Percentiles rank a stretch among this genome's conserved stretches.
These are phyloP conservation scores for Nymphalis urticae DNA, from an alignment of 2,888 invertebrate species.

Conservation along the genomic window DNA sequence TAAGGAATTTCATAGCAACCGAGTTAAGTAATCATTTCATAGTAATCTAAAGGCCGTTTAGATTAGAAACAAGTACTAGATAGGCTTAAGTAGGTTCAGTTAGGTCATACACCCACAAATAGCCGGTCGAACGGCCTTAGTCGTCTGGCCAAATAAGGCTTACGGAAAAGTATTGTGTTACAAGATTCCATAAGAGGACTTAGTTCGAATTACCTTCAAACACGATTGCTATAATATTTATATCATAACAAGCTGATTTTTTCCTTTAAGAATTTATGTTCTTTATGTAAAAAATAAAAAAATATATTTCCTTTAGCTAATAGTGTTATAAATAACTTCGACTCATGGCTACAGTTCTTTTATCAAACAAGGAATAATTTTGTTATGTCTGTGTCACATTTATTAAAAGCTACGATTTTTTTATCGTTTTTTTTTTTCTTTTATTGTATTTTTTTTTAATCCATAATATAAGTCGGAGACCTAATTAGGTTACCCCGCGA, in stretches of 20 bases:
- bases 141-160: slow-evolving; percentile 43
- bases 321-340: no score
- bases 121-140: slow-evolving; percentile 40
- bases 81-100: slow-evolving; percentile 34
- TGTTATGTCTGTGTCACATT: no score
- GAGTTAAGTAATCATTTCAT: slow-evolving; percentile 23
- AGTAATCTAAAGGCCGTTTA: slow-evolving; percentile 28
- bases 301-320: no score
- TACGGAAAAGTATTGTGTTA: slow-evolving; percentile 44
- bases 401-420: no score
- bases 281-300: no score
- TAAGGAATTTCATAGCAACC: slow-evolving; percentile 14
- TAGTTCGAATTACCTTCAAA: slow-evolving; percentile 30
- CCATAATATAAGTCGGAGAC: no score
- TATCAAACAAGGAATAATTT: no score
- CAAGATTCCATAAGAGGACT: slow-evolving; percentile 42
- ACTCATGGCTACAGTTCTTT: no score
- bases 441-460: no score
- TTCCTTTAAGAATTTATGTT: background rate
- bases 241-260: slow-evolving; percentile 19
- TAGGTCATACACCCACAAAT: slow-evolving; percentile 40
- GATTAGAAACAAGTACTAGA: slow-evolving; percentile 28
- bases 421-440: no score
- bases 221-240: slow-evolving; percentile 24
- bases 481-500: no score